Evolutionary conservation across 1,140 invertebrate genomes (phyloP).

Genomic region (Camponotus floridanus): DNA sequence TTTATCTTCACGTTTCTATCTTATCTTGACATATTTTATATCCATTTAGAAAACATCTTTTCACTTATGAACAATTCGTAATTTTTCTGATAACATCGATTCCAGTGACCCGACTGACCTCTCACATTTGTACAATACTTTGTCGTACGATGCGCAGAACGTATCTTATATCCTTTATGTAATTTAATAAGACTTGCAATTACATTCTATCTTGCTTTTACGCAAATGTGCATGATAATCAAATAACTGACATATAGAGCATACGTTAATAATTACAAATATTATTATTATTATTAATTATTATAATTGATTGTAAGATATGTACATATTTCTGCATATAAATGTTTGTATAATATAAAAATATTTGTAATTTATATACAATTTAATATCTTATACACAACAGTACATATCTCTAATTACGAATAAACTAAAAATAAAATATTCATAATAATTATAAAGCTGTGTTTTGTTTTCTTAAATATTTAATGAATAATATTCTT

Average conservation of each 20-base stretch:
- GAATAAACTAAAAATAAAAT: neutral
- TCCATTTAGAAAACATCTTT: neutral
- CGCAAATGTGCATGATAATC: neutral
- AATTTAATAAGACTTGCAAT: neutral
- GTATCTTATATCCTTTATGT: neutral
- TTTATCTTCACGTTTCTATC: neutral
- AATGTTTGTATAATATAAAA: neutral
- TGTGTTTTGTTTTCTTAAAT: neutral
- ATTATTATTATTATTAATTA: too few relatives aligned
- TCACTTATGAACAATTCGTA: neutral
- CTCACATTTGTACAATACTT: neutral
- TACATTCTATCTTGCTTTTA: neutral
- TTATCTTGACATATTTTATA: neutral
- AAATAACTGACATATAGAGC: neutral
- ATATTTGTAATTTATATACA: slow-evolving; percentile 1
- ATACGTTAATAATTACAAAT: too few relatives aligned
- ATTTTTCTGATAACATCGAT: neutral
- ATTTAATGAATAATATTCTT: slow-evolving; percentile 8
- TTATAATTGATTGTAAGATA: neutral
- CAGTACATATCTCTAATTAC: neutral
- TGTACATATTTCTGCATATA: neutral
- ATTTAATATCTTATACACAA: neutral
- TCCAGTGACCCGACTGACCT: neutral
- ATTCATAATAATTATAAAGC: neutral
- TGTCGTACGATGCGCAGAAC: neutral